Evolutionary conservation across 2,797 vertebrate genomes (phyloP).

Genomic region (Pangasius krempfi): DNA sequence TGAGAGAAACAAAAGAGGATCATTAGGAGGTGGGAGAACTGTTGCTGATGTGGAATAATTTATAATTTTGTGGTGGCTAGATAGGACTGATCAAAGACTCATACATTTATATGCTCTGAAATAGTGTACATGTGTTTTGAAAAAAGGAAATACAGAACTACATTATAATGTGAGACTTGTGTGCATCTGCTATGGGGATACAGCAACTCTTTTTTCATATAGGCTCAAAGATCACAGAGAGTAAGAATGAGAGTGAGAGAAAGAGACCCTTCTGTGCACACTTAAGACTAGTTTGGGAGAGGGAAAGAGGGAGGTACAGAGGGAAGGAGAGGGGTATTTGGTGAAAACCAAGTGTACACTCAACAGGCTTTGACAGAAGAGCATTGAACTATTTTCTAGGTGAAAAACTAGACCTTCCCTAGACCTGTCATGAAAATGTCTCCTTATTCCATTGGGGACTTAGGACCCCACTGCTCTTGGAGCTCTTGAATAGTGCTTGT

Average conservation of each 20-base stretch:
- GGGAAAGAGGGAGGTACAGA: slow-evolving; percentile 73
- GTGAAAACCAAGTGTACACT: slow-evolving; percentile 36
- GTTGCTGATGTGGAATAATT: slow-evolving; percentile 54
- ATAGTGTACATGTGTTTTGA: slow-evolving; percentile 4
- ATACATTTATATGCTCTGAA: slow-evolving; percentile 22
- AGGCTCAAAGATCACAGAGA: slow-evolving; percentile 45
- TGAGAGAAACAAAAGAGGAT: slow-evolving; percentile 65
- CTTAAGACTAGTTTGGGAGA: slow-evolving; percentile 53
- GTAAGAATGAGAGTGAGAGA: slow-evolving; percentile 38
- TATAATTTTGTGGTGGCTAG: slow-evolving; percentile 37
- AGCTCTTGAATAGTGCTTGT: slow-evolving; percentile 53
- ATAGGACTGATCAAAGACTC: slow-evolving; percentile 36
- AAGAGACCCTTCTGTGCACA: slow-evolving; percentile 53
- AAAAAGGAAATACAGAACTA: background rate
- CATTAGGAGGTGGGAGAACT: slow-evolving; percentile 45
- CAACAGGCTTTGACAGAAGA: slow-evolving; percentile 84
- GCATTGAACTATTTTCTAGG: slow-evolving; percentile 95
- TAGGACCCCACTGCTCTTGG: slow-evolving; percentile 48
- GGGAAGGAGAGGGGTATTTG: slow-evolving; percentile 34
- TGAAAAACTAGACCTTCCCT: slow-evolving; percentile 95
- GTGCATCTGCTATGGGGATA: slow-evolving; percentile 66
- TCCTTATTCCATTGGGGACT: slow-evolving; percentile 78
- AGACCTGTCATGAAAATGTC: slow-evolving; percentile 91
- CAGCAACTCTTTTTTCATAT: slow-evolving; percentile 38
- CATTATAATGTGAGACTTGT: slow-evolving; percentile 59